Percentiles rank a stretch among this genome's conserved stretches.
These are phyloP conservation scores for Myripristis murdjan DNA, from an alignment of 2,797 vertebrate species.

Conservation along the genomic window DNA sequence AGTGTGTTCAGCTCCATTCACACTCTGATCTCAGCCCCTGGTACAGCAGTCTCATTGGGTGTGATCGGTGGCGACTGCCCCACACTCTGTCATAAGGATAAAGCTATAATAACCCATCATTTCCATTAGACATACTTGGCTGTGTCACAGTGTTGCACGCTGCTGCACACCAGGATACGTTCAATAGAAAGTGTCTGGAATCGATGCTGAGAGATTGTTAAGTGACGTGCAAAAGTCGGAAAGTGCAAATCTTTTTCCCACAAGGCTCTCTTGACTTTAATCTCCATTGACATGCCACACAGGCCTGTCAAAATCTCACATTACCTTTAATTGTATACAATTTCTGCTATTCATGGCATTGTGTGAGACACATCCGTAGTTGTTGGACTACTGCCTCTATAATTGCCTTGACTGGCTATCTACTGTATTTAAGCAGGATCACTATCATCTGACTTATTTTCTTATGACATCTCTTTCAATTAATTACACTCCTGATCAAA, in stretches of 20 bases:
- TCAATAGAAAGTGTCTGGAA: background rate
- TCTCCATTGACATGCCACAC: background rate
- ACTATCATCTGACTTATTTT: too few relatives aligned
- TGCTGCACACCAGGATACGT: background rate
- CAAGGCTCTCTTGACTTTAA: background rate
- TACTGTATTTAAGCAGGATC: too few relatives aligned
- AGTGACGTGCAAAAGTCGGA: background rate
- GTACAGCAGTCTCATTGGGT: background rate
- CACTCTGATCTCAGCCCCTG: slow-evolving; percentile 32
- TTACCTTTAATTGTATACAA: too few relatives aligned
- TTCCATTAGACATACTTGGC: slow-evolving; percentile 21
- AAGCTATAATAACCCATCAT: slow-evolving; percentile 9
- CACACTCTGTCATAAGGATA: background rate
- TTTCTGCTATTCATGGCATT: too few relatives aligned
- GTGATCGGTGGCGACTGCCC: slow-evolving; percentile 1
- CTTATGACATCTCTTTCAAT: too few relatives aligned
- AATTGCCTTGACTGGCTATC: too few relatives aligned
- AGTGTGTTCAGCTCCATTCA: slow-evolving; percentile 6
- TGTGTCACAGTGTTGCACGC: background rate
- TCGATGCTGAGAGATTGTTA: background rate
- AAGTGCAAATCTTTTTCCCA: background rate
- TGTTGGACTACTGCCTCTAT: too few relatives aligned
- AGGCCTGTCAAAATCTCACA: too few relatives aligned
- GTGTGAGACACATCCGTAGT: too few relatives aligned
- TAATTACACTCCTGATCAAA: too few relatives aligned